phyloP scores from a whole-genome alignment of 2,113 vertebrate genomes.

The Pelvicachromis taeniatus region DNA sequence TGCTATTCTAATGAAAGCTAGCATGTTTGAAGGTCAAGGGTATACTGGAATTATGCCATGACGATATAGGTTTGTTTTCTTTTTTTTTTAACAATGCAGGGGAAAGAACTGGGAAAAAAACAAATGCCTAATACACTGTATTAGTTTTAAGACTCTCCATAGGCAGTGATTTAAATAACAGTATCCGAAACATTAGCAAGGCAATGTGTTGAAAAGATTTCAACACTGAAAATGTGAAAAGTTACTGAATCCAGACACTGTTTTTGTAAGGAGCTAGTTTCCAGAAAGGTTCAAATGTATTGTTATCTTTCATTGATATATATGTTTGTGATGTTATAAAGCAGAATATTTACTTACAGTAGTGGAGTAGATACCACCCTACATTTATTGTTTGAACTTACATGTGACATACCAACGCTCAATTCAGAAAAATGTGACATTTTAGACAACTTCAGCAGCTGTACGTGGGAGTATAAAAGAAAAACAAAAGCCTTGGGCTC shows the following conservation, averaged over 20 bases:
- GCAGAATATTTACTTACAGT: neutral
- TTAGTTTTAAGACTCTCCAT: neutral
- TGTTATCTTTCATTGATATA: neutral
- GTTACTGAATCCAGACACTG: neutral
- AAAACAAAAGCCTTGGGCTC: neutral
- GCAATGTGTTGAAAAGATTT: neutral
- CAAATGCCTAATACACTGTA: neutral
- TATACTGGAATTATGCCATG: neutral
- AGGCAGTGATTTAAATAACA: neutral
- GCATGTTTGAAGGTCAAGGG: neutral
- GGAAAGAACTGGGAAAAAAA: neutral
- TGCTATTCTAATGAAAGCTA: neutral
- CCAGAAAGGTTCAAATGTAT: neutral
- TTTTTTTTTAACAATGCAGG: neutral
- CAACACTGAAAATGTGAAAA: neutral
- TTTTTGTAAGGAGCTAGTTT: neutral
- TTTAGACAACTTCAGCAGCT: neutral
- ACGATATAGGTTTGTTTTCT: neutral
- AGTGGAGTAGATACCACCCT: neutral
- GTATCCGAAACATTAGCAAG: neutral
- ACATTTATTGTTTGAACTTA: neutral
- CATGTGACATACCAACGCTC: neutral
- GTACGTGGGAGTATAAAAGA: neutral
- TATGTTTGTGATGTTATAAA: neutral
- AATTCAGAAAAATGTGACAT: neutral